phyloP scores from a whole-genome alignment of 1,140 invertebrate species.

The Drosophila triauraria region DNA sequence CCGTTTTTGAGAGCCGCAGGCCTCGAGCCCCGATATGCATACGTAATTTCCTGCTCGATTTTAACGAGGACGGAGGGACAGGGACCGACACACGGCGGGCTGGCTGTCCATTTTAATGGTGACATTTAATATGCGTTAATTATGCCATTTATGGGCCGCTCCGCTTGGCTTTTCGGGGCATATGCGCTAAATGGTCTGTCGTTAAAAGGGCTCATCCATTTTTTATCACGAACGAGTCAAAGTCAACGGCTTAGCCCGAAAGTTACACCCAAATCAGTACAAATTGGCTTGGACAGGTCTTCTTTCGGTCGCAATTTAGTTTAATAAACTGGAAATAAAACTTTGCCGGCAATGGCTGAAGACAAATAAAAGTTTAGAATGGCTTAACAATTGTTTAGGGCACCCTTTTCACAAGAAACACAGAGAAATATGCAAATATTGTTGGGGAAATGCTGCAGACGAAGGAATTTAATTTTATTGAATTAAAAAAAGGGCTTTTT shows the following conservation, averaged over 20 bases:
- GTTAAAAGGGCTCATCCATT: slow-evolving; percentile 73
- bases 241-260: slow-evolving; percentile 3
- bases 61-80: slow-evolving; percentile 45
- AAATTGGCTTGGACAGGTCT: slow-evolving; percentile 38
- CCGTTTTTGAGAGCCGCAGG: slow-evolving; percentile 4
- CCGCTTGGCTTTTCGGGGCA: slow-evolving; percentile 38
- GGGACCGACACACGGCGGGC: slow-evolving; percentile 15
- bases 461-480: not conserved
- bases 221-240: slow-evolving; percentile 51
- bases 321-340: slow-evolving; percentile 36
- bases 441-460: not conserved
- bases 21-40: slow-evolving; percentile 46
- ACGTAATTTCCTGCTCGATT: slow-evolving; percentile 65
- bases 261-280: slow-evolving; percentile 38
- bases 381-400: slow-evolving; percentile 12
- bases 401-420: not conserved
- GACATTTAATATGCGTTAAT: slow-evolving; percentile 80
- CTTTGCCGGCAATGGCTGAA: slow-evolving; percentile 6
- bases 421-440: slow-evolving; percentile 26
- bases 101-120: slow-evolving; percentile 68
- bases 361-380: slow-evolving; percentile 14
- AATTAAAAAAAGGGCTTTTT: not conserved
- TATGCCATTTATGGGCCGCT: slow-evolving; percentile 71
- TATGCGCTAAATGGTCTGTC: slow-evolving; percentile 70
- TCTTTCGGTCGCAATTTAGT: slow-evolving; percentile 10